phyloP scores from a whole-genome alignment of 2,888 invertebrate species.

The Leptura quadrifasciata region DNA sequence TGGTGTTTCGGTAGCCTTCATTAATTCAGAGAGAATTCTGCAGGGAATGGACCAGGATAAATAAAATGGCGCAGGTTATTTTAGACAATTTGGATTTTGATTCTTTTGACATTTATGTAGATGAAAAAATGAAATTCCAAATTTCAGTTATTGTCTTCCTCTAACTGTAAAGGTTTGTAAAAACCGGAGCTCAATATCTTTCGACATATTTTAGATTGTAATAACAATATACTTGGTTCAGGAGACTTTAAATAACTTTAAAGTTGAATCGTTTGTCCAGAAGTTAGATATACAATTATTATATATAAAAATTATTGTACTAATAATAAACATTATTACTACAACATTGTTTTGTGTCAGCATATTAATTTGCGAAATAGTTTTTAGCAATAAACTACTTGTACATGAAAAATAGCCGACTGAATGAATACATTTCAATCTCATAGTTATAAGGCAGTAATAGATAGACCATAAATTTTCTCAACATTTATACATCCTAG shows the following conservation, averaged over 20 bases:
- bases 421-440: background rate
- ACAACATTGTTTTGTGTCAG: background rate
- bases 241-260: too few relatives aligned
- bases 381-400: background rate
- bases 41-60: background rate
- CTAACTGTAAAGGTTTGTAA: too few relatives aligned
- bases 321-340: background rate
- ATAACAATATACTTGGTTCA: too few relatives aligned
- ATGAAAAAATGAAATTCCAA: too few relatives aligned
- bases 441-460: background rate
- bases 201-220: too few relatives aligned
- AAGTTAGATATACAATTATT: too few relatives aligned
- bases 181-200: too few relatives aligned
- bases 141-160: too few relatives aligned
- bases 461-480: background rate
- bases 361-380: background rate
- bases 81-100: too few relatives aligned
- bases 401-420: background rate
- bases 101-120: too few relatives aligned
- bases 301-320: too few relatives aligned
- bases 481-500: background rate
- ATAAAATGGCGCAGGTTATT: background rate
- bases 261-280: too few relatives aligned
- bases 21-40: slow-evolving; percentile 25
- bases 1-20: slow-evolving; percentile 14